Conservation (phyloP, 2,113 vertebrate genomes). For the Oryzias javanicus region DNA sequence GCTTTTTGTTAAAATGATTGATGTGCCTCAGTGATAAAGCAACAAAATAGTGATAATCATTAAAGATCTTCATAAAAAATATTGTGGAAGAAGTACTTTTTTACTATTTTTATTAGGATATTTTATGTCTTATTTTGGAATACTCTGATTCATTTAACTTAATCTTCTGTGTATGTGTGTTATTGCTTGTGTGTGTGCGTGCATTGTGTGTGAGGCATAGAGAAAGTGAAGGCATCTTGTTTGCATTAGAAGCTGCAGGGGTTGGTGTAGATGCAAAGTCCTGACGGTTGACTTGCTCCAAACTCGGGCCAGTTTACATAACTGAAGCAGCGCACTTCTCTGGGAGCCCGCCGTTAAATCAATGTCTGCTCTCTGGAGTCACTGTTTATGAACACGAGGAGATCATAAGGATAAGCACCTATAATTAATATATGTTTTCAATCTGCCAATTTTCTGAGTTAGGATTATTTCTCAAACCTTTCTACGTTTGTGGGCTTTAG, state of each 20-base stretch:
- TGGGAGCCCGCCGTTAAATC: constrained; percentile 73
- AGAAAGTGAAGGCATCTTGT: constrained; percentile 55
- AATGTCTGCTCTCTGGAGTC: constrained; percentile 18
- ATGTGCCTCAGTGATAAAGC: too few relatives aligned
- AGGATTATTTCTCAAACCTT: too few relatives aligned
- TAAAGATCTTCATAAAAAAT: too few relatives aligned
- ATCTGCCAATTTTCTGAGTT: too few relatives aligned
- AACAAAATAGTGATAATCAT: too few relatives aligned
- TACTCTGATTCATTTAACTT: too few relatives aligned
- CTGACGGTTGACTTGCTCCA: constrained; percentile 75
- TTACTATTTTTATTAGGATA: too few relatives aligned
- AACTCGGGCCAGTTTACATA: constrained; percentile 77
- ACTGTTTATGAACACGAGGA: neutral
- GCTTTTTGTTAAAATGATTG: too few relatives aligned
- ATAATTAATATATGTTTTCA: neutral
- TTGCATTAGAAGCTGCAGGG: constrained; percentile 75
- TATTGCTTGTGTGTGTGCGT: neutral
- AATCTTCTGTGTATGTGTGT: neutral
- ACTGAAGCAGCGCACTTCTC: constrained; percentile 72
- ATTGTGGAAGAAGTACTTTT: too few relatives aligned
- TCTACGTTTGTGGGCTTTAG: too few relatives aligned
- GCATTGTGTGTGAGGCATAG: constrained; percentile 1
- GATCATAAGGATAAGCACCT: neutral
- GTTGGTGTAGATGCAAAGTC: constrained; percentile 75
- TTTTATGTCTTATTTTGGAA: too few relatives aligned